Conservation (phyloP, 2,113 vertebrate genomes). For the Phodopus roborovskii region DNA sequence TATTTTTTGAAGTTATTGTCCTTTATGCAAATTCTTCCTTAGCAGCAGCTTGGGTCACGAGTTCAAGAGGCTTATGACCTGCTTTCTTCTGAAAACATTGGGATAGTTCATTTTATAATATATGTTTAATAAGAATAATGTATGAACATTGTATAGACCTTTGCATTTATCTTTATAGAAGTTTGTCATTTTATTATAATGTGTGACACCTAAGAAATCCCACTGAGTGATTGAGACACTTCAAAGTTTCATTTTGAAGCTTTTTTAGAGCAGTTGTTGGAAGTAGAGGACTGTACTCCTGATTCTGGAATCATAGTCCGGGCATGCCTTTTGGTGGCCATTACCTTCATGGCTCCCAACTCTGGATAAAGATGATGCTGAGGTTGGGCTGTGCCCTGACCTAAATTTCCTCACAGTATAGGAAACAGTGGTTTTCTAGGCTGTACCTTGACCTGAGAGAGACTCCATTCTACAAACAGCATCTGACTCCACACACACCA, state of each 20-base stretch:
- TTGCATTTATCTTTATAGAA: constrained; percentile 37
- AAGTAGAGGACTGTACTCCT: not conserved
- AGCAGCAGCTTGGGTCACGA: constrained; percentile 68
- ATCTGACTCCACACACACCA: too few relatives aligned
- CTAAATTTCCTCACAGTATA: not conserved
- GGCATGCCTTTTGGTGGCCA: fast-evolving
- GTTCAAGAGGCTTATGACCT: constrained; percentile 57
- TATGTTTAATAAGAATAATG: constrained; percentile 7
- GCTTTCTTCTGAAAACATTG: constrained; percentile 4
- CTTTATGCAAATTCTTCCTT: constrained; percentile 47
- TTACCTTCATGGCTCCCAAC: not conserved
- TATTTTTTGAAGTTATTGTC: constrained; percentile 66
- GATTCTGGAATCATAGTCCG: not conserved
- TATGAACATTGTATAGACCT: not conserved
- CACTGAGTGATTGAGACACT: not conserved
- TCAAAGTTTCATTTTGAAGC: not conserved
- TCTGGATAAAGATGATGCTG: not conserved
- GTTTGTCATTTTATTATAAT: not conserved
- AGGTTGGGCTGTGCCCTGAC: not conserved
- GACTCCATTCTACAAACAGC: not conserved
- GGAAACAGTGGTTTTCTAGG: not conserved
- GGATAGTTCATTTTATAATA: constrained; percentile 4
- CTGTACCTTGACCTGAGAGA: too few relatives aligned
- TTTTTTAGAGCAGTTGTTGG: not conserved
- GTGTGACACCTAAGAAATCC: not conserved